These are phyloP conservation scores for Atherinomorus stipes DNA, from an alignment of 2,113 vertebrate genomes.

Conservation along the genomic window DNA sequence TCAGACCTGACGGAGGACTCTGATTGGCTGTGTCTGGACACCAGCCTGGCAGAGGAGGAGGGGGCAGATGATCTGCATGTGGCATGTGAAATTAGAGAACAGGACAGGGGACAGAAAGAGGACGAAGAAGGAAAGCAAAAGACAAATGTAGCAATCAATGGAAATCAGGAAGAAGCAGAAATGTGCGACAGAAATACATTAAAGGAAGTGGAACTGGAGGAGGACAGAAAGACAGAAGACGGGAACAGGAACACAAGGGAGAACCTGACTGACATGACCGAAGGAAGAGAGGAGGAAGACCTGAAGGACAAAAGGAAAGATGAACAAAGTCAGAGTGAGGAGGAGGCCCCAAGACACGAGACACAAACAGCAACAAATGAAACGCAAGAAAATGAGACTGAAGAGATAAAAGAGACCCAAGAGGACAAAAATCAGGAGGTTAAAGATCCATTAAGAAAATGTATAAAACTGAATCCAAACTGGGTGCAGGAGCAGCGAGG, in stretches of 20 bases:
- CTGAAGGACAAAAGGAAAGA: constrained; percentile 1
- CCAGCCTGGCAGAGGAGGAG: constrained; percentile 37
- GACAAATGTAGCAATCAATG: constrained; percentile 25
- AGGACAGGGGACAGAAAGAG: constrained; percentile 15
- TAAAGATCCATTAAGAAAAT: constrained; percentile 14
- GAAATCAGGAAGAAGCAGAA: constrained; percentile 37
- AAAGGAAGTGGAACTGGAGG: constrained; percentile 31
- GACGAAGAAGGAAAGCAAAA: constrained; percentile 21
- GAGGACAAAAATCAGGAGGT: constrained; percentile 15
- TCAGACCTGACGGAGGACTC: constrained; percentile 50
- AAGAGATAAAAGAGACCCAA: constrained; percentile 20
- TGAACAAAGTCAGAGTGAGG: background rate
- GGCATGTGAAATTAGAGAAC: background rate
- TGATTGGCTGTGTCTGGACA: constrained; percentile 37
- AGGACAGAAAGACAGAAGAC: constrained; percentile 4
- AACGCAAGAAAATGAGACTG: constrained; percentile 12
- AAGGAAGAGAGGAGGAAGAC: constrained; percentile 8
- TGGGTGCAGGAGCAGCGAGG: constrained; percentile 12
- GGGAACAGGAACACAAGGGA: constrained; percentile 5
- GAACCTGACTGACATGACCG: constrained; percentile 21
- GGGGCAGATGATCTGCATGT: constrained; percentile 10
- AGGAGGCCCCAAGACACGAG: constrained; percentile 1
- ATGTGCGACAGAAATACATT: constrained; percentile 3
- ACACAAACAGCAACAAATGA: background rate
- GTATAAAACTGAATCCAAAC: background rate